phyloP scores from a whole-genome alignment of 1,140 invertebrate species.

The Drosophila ambigua region DNA sequence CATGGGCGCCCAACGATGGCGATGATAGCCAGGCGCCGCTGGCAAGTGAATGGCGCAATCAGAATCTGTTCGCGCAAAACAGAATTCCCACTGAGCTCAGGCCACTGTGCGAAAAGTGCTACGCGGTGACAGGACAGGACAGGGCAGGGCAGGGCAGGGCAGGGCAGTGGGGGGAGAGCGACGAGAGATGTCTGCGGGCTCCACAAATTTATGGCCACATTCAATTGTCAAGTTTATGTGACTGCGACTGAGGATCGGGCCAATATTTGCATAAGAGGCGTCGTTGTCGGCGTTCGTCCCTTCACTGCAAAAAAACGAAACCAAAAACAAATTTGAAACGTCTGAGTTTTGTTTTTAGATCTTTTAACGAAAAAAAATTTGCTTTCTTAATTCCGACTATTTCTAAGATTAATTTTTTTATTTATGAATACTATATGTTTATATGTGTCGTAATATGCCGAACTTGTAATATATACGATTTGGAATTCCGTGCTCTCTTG shows the following conservation, averaged over 20 bases:
- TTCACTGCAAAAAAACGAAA: not conserved
- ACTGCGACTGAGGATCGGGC: slow-evolving; percentile 54
- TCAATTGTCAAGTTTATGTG: slow-evolving; percentile 81
- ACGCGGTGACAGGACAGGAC: not conserved
- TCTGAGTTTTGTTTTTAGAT: no score
- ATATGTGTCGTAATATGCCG: no score
- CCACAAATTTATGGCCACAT: slow-evolving; percentile 74
- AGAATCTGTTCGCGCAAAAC: slow-evolving; percentile 24
- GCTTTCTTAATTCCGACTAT: no score
- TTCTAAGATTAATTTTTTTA: no score
- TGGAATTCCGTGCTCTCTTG: no score
- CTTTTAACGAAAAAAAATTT: no score
- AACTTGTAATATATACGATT: no score
- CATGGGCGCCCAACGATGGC: slow-evolving; percentile 37
- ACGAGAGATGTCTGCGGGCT: slow-evolving; percentile 40
- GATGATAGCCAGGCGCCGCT: slow-evolving; percentile 71
- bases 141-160: not conserved
- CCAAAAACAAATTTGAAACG: no score
- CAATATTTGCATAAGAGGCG: slow-evolving; percentile 74
- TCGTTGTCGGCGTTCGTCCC: slow-evolving; percentile 24
- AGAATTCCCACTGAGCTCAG: slow-evolving; percentile 59
- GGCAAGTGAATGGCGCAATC: slow-evolving; percentile 65
- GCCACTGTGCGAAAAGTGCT: slow-evolving; percentile 47
- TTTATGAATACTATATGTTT: no score
- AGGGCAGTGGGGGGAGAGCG: slow-evolving; percentile 3